phyloP scores from a whole-genome alignment of 2,797 vertebrate genomes.

The Poliocrania exsul region DNA sequence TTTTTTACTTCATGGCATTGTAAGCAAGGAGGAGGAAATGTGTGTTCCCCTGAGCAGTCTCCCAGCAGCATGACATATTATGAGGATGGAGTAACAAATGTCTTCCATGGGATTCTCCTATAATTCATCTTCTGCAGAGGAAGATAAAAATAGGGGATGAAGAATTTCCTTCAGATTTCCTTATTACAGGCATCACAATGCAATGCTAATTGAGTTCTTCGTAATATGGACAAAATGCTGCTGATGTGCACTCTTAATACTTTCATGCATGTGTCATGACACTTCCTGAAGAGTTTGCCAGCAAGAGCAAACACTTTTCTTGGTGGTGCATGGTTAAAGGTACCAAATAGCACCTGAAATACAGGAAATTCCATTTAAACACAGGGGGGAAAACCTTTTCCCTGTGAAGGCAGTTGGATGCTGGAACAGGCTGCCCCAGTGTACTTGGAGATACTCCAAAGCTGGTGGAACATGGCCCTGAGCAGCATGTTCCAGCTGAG shows the following conservation, averaged over 20 bases:
- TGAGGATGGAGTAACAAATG: not conserved
- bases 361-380: not conserved
- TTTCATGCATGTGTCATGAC: not conserved
- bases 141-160: not conserved
- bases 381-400: accelerated
- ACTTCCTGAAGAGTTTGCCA: not conserved
- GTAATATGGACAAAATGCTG: not conserved
- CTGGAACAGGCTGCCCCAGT: not conserved
- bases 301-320: not conserved
- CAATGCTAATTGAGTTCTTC: not conserved
- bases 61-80: not conserved
- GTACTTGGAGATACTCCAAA: not conserved
- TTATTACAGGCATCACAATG: not conserved
- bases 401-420: not conserved
- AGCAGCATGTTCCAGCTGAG: not conserved
- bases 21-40: not conserved
- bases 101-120: not conserved
- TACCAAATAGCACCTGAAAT: not conserved
- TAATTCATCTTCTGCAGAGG: not conserved
- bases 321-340: not conserved
- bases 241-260: not conserved
- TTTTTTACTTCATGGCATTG: not conserved
- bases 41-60: not conserved
- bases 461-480: not conserved
- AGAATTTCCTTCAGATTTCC: not conserved